phyloP scores from a whole-genome alignment of 2,888 invertebrate genomes.

The Hirtodrosophila alboralis region DNA sequence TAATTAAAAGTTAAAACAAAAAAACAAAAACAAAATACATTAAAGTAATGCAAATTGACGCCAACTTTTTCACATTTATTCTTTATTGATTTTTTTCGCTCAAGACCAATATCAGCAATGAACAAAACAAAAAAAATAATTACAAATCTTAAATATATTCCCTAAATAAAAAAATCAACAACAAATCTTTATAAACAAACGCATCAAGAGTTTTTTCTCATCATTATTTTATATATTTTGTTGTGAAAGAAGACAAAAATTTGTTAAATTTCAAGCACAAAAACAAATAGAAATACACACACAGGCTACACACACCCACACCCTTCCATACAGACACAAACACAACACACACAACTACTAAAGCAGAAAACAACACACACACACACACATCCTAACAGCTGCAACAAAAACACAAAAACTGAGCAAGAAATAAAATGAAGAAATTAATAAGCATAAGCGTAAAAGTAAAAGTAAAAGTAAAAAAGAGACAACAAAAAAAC shows the following conservation, averaged over 20 bases:
- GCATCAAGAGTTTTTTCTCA: constrained; percentile 17
- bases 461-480: too few species aligned
- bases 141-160: constrained; percentile 42
- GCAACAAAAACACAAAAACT: constrained; percentile 54
- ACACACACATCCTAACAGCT: constrained; percentile 30
- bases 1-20: constrained; percentile 30
- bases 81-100: constrained; percentile 52
- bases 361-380: constrained; percentile 32
- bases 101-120: constrained; percentile 54
- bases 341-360: constrained; percentile 42
- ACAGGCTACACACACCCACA: too few species aligned
- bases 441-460: constrained; percentile 74
- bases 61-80: constrained; percentile 53
- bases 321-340: constrained; percentile 15
- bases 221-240: constrained; percentile 38
- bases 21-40: too few species aligned
- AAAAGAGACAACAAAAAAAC: too few species aligned
- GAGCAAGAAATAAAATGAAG: constrained; percentile 51
- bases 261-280: constrained; percentile 63
- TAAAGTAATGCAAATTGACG: constrained; percentile 61
- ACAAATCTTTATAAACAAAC: constrained; percentile 6
- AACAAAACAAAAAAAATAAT: too few species aligned
- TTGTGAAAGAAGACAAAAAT: constrained; percentile 36
- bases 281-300: constrained; percentile 50
- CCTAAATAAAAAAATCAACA: constrained; percentile 36